These are phyloP conservation scores for Brachionus sp. DNA, from an alignment of 1,140 invertebrate species.

Conservation along the genomic window DNA sequence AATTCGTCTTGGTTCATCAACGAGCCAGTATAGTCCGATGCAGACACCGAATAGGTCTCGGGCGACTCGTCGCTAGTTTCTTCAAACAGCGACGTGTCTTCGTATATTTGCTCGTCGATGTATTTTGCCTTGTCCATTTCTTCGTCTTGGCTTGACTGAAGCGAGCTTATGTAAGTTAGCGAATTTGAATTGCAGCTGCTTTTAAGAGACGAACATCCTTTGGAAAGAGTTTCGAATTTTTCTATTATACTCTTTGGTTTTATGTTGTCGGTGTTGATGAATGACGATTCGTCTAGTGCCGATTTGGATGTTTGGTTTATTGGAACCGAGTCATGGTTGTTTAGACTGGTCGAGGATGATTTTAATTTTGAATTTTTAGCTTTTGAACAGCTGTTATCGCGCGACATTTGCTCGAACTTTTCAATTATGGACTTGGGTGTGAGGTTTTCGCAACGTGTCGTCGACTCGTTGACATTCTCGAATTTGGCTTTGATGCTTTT, in stretches of 20 bases:
- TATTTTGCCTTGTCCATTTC: not conserved
- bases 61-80: not conserved
- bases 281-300: not conserved
- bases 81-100: not conserved
- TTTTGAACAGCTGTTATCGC: not conserved
- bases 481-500: not conserved
- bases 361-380: not conserved
- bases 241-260: constrained; percentile 21
- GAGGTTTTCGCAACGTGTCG: not conserved
- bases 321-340: not conserved
- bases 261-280: constrained; percentile 6
- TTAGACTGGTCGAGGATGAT: not conserved
- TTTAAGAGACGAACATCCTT: not conserved
- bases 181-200: not conserved
- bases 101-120: not conserved
- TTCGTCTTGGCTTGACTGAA: not conserved
- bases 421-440: not conserved
- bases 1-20: constrained; percentile 32
- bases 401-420: constrained; percentile 25
- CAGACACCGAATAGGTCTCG: constrained; percentile 7
- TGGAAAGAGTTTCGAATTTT: not conserved
- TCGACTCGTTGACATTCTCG: not conserved
- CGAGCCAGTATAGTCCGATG: not conserved
- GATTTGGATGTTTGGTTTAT: not conserved
- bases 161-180: not conserved